Conservation (phyloP, 2,797 vertebrate species). For the Nasua narica region DNA sequence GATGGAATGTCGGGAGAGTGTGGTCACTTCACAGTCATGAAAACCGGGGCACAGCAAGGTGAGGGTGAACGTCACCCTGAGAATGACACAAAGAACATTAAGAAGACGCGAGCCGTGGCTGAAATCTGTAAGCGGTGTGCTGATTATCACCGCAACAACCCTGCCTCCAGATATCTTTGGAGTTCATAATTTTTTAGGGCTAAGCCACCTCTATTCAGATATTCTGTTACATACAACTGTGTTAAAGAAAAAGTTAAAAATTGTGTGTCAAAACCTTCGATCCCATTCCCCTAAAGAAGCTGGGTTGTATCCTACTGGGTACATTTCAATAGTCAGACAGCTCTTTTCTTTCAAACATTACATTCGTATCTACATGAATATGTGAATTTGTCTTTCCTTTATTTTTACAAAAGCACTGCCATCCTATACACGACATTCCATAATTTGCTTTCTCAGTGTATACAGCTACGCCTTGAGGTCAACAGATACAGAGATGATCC, state of each 20-base stretch:
- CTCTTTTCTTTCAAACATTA: not conserved
- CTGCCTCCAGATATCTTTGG: not conserved
- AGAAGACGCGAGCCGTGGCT: not conserved
- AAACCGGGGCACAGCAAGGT: fast-evolving
- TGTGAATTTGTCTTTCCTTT: not conserved
- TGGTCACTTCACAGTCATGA: not conserved
- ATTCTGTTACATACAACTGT: not conserved
- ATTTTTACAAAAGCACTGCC: not conserved
- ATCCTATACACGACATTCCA: not conserved
- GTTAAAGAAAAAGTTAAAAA: not conserved
- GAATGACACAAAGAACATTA: not conserved
- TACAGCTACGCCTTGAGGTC: not conserved
- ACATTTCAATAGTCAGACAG: not conserved
- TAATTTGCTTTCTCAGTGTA: not conserved
- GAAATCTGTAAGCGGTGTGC: not conserved
- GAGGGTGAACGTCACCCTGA: too few relatives aligned
- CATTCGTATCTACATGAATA: not conserved
- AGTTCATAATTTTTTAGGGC: not conserved
- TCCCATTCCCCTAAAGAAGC: not conserved
- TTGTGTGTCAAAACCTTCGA: not conserved
- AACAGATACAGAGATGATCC: not conserved
- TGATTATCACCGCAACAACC: not conserved
- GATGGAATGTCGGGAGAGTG: not conserved
- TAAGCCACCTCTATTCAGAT: not conserved
- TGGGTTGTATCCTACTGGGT: too few relatives aligned